Evolutionary conservation across 2,113 vertebrate species (phyloP).

Genomic region (Neodon shergylaensis): DNA sequence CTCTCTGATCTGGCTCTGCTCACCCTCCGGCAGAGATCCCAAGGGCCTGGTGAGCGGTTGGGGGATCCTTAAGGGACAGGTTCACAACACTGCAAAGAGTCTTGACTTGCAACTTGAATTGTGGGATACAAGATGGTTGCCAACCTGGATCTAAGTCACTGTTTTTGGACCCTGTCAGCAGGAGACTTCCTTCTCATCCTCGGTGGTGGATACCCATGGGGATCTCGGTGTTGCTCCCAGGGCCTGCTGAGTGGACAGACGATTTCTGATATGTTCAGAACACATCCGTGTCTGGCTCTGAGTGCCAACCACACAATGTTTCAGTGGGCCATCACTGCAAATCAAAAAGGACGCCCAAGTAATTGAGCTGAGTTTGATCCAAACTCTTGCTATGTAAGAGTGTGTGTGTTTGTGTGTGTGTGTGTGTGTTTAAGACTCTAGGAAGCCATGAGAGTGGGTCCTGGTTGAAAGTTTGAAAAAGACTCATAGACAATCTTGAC

Average conservation of each 20-base stretch:
- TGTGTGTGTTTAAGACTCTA: not conserved
- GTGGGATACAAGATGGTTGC: fast-evolving
- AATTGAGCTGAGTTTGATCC: not conserved
- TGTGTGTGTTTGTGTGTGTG: too few species aligned
- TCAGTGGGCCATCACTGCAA: not conserved
- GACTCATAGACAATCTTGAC: not conserved
- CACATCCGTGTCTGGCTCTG: not conserved
- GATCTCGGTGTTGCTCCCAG: not conserved
- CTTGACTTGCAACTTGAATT: not conserved
- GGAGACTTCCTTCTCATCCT: not conserved
- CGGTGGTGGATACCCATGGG: not conserved
- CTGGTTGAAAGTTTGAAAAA: not conserved
- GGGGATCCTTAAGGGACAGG: not conserved
- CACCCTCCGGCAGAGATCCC: conserved; percentile 78
- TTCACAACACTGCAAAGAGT: fast-evolving
- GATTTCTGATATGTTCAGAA: not conserved
- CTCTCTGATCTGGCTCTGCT: conserved; percentile 79
- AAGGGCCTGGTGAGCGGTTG: not conserved
- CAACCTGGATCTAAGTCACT: too few species aligned
- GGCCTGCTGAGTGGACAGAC: not conserved
- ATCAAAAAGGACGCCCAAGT: too few species aligned
- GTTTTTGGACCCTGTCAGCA: not conserved
- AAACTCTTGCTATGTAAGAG: not conserved
- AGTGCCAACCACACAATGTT: not conserved
- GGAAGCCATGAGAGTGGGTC: not conserved